A percentile compares a stretch with the other conserved stretches of the same genome.
Evolutionary conservation across 2,888 invertebrate genomes (phyloP).

Genomic region (Leucophenga montana): DNA sequence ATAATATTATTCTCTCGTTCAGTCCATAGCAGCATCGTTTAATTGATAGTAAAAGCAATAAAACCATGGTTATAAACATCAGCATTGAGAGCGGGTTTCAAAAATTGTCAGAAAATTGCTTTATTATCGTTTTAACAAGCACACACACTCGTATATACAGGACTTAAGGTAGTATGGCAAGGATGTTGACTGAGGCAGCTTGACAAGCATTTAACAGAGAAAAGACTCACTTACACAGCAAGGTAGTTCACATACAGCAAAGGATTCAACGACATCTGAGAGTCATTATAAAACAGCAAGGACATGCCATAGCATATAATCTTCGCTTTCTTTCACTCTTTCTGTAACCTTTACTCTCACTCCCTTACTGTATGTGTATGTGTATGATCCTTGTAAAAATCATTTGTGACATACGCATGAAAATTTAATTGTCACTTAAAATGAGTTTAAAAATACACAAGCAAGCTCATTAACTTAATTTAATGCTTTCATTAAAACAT

Average conservation of each 20-base stretch:
- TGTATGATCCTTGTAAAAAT: constrained; percentile 6
- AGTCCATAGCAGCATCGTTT: too few relatives aligned
- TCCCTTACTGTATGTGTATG: neutral
- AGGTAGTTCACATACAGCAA: neutral
- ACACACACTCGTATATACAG: too few relatives aligned
- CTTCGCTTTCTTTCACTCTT: too few relatives aligned
- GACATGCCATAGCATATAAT: too few relatives aligned
- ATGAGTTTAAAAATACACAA: constrained; percentile 42
- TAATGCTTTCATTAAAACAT: constrained; percentile 19
- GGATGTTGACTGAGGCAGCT: too few relatives aligned
- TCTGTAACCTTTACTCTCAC: too few relatives aligned
- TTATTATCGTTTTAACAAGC: constrained; percentile 47
- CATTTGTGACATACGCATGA: constrained; percentile 25
- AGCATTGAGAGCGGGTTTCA: neutral
- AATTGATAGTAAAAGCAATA: too few relatives aligned
- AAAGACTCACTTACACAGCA: neutral
- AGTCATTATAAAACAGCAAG: neutral
- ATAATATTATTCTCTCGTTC: too few relatives aligned
- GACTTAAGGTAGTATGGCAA: too few relatives aligned
- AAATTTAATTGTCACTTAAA: constrained; percentile 49
- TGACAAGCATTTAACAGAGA: too few relatives aligned
- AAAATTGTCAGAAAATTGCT: constrained; percentile 62
- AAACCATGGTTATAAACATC: too few relatives aligned
- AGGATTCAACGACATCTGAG: neutral
- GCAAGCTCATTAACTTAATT: constrained; percentile 29